Evolutionary conservation across 35 echinoderm and acorn worm genomes (phyloP).

Genomic region (Acanthaster planci): DNA sequence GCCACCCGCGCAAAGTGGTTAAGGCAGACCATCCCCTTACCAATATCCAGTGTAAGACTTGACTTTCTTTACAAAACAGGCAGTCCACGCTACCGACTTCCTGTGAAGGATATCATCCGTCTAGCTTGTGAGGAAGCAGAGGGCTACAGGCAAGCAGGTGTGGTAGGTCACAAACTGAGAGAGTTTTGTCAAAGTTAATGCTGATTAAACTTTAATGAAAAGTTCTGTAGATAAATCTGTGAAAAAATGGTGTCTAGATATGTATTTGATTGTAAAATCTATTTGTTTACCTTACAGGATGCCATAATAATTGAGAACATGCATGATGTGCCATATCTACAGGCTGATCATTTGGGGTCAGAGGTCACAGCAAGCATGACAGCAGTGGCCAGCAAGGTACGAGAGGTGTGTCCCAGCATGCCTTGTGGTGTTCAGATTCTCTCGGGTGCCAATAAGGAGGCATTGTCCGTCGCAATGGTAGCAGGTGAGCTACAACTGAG

Average conservation of each 20-base stretch:
- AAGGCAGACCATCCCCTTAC: too few relatives aligned
- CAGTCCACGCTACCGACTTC: background rate
- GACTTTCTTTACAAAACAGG: background rate
- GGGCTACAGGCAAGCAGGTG: background rate
- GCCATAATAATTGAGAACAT: conserved; percentile 94
- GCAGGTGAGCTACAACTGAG: conserved; percentile 60
- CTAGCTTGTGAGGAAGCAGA: conserved; percentile 32
- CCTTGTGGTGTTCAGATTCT: conserved; percentile 87
- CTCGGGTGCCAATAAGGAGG: conserved; percentile 74
- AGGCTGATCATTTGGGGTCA: conserved; percentile 63
- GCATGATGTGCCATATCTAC: conserved; percentile 94
- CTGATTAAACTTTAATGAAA: too few relatives aligned
- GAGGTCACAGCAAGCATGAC: conserved; percentile 90
- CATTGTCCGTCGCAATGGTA: conserved; percentile 77
- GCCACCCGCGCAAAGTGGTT: too few relatives aligned
- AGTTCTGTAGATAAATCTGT: too few relatives aligned
- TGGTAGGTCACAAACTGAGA: background rate
- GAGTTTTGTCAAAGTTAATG: too few relatives aligned
- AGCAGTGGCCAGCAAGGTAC: conserved; percentile 61
- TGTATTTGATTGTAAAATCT: too few relatives aligned
- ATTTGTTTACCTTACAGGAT: conserved; percentile 50
- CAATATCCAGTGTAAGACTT: too few relatives aligned
- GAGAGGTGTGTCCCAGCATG: conserved; percentile 60
- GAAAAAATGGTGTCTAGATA: too few relatives aligned
- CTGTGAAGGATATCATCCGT: conserved; percentile 14